These are phyloP conservation scores for Apodemus sylvaticus DNA, from an alignment of 2,113 vertebrate species.

Conservation along the genomic window DNA sequence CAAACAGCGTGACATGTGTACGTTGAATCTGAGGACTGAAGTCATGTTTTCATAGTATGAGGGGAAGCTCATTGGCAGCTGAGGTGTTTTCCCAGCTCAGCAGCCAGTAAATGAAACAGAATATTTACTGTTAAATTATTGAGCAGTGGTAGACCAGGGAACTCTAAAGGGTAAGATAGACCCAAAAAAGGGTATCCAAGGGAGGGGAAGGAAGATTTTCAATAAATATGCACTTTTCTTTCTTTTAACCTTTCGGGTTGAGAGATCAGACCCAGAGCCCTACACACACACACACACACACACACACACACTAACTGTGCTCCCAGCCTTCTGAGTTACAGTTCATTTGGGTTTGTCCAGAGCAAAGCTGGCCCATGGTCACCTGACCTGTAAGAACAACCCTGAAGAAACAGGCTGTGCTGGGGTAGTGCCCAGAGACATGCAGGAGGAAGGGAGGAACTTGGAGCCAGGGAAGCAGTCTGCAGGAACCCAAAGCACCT, in stretches of 20 bases:
- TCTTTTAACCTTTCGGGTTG: background rate
- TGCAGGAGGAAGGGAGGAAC: background rate
- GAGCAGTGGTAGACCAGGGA: background rate
- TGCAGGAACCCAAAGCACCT: background rate
- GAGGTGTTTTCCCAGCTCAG: background rate
- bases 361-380: background rate
- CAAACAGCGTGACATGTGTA: background rate
- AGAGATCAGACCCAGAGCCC: background rate
- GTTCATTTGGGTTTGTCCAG: background rate
- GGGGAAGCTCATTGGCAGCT: background rate
- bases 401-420: background rate
- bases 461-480: background rate
- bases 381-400: background rate
- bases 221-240: background rate
- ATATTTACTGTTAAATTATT: background rate
- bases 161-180: background rate
- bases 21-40: background rate
- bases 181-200: background rate
- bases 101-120: background rate
- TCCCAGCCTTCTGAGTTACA: background rate
- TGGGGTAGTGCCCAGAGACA: background rate
- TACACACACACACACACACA: background rate
- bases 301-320: background rate
- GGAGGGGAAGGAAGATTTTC: background rate
- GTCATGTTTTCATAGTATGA: too few relatives aligned